Conservation (phyloP, 1,140 invertebrate species). For the Zaprionus nigranus region DNA sequence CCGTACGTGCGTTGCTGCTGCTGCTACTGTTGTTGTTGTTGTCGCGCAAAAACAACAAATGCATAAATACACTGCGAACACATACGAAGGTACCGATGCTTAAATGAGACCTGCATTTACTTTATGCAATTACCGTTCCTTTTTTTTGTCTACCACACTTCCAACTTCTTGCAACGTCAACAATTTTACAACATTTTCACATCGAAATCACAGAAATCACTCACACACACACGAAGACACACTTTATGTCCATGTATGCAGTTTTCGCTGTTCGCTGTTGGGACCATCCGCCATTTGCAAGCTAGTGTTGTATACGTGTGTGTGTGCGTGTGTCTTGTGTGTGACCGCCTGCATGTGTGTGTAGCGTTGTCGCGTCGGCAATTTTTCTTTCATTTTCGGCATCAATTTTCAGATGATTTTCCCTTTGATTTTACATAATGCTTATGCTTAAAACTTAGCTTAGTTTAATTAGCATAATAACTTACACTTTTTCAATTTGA, state of each 20-base stretch:
- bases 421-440: constrained; percentile 34
- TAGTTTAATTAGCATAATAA: constrained; percentile 34
- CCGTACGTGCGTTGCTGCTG: constrained; percentile 2
- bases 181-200: constrained; percentile 72
- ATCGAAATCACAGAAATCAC: constrained; percentile 56
- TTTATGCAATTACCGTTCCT: constrained; percentile 48
- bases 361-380: constrained; percentile 72
- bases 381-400: constrained; percentile 61
- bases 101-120: constrained; percentile 33
- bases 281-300: constrained; percentile 80
- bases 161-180: constrained; percentile 74
- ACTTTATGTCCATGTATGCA: constrained; percentile 55
- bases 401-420: constrained; percentile 26
- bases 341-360: constrained; percentile 38
- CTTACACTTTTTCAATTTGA: constrained; percentile 68
- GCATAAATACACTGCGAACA: constrained; percentile 41
- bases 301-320: constrained; percentile 55
- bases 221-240: constrained; percentile 26
- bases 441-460: constrained; percentile 34
- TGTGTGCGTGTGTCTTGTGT: constrained; percentile 55
- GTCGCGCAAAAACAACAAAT: constrained; percentile 58
- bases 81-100: constrained; percentile 29
- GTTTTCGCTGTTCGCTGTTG: constrained; percentile 64
- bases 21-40: constrained; percentile 4
- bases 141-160: constrained; percentile 44